Base-by-base conservation (phyloP, 2,113 vertebrate genomes). In the Casuarius casuarius region DNA sequence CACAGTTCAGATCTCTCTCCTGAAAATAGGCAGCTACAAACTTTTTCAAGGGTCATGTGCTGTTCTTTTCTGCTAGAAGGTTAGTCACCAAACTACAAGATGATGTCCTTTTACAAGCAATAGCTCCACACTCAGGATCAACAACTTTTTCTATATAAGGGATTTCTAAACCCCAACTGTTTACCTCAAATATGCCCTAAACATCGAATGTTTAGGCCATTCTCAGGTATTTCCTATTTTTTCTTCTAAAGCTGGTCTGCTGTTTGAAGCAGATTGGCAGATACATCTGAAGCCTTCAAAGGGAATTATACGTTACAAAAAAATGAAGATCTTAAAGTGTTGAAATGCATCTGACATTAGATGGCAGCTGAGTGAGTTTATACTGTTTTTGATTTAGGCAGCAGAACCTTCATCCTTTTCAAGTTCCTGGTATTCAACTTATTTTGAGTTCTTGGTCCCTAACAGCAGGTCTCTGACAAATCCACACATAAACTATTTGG, bases 311-410 rank as follows among this genome's bases (percentile, higher is more conserved):
- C 0, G 17, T n/a, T 65, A 26, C 7, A 16, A 31, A 33, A 59
- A 20, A 31, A 31, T 33, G 22, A 49, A n/a, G 15, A 12, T 62
- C 9, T 61, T 4, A 49, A 81, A 90, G 35, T 38, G 7, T 2
- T 31, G 12, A 56, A 78, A 13, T 78, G 19, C 8, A 12, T 38
- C 10, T 83, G 18, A 31, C 7, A 19, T 51, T 14, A 68, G 6
- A 6, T 4, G 26, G 21, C 1, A 51, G 10, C 4, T 51, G 38
- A 52, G 9, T 28, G 35, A 20, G 21, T 6, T 4, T 12, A 1
- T 1, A 5, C 14, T 68, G 26, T 3, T 68, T 61, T 56, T 12
- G 11, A 42, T 70, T 72, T 66, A 66, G 28, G 2, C 6, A 74
- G 29, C 5, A 71, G 52, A 74, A 66, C 8, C 6, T 40, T 40